These are phyloP conservation scores for Rhagoletis pomonella DNA, from an alignment of 1,140 invertebrate genomes.

Conservation along the genomic window DNA sequence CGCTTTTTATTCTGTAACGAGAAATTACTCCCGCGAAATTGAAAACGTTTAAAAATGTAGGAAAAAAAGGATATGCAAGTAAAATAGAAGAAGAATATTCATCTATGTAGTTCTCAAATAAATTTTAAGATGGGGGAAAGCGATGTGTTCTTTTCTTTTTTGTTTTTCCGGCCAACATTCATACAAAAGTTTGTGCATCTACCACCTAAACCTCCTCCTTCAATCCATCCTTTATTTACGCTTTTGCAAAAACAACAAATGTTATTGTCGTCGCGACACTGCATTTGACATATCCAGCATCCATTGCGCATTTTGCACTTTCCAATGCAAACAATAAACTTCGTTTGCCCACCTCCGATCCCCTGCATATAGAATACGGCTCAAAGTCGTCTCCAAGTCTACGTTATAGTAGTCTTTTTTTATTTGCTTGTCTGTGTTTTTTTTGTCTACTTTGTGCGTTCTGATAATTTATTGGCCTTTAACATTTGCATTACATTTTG, in stretches of 20 bases:
- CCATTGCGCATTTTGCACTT: slow-evolving; percentile 37
- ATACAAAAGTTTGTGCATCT: not conserved
- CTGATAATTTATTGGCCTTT: slow-evolving; percentile 45
- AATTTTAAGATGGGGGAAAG: too few species aligned
- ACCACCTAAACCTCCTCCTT: not conserved
- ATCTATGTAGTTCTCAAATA: too few species aligned
- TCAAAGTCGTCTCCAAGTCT: slow-evolving; percentile 10
- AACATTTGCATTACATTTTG: not conserved
- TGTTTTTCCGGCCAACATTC: not conserved
- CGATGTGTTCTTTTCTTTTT: too few species aligned
- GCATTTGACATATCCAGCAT: slow-evolving; percentile 33
- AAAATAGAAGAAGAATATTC: too few species aligned
- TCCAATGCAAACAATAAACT: slow-evolving; percentile 25
- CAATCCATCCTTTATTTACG: not conserved
- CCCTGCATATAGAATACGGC: not conserved
- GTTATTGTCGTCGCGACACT: not conserved
- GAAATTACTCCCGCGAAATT: too few species aligned
- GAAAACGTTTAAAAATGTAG: too few species aligned
- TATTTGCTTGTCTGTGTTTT: slow-evolving; percentile 30
- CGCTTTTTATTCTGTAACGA: too few species aligned
- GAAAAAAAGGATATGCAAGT: too few species aligned
- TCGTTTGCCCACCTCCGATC: not conserved
- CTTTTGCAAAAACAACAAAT: not conserved
- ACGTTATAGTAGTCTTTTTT: not conserved
- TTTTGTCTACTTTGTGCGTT: slow-evolving; percentile 21